These are phyloP conservation scores for Apodemia duryi DNA, from an alignment of 2,888 invertebrate genomes.

Conservation along the genomic window DNA sequence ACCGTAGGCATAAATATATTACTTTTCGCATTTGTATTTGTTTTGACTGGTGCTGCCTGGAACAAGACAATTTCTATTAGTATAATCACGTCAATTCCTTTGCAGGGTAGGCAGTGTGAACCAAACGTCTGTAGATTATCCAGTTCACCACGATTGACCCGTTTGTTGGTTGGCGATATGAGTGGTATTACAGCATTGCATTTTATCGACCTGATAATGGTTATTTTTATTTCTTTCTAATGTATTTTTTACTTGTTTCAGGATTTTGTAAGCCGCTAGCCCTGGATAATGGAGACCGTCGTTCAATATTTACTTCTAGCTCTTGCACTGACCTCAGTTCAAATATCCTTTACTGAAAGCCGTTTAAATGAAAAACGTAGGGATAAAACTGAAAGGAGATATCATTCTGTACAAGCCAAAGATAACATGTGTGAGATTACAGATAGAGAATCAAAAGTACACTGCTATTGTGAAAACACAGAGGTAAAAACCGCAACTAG, in stretches of 20 bases:
- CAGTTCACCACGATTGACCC: no score
- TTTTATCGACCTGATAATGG: no score
- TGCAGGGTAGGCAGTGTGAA: no score
- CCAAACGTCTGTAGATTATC: no score
- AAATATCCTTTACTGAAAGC: conserved; percentile 75
- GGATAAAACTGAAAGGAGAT: conserved; percentile 70
- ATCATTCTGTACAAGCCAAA: conserved; percentile 57
- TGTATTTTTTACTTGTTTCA: conserved; percentile 57
- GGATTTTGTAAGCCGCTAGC: conserved; percentile 47
- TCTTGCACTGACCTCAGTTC: conserved; percentile 72
- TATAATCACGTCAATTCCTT: no score
- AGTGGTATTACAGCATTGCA: no score
- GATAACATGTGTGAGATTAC: conserved; percentile 81
- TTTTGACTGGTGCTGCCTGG: no score
- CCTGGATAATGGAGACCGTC: conserved; percentile 64
- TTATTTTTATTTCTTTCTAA: conserved; percentile 22
- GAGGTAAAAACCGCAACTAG: conserved; percentile 80
- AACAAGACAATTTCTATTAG: no score
- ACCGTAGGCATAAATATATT: no score
- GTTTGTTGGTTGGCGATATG: no score
- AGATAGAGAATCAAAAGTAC: conserved; percentile 77
- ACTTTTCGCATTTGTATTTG: no score
- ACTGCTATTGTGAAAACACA: conserved; percentile 83
- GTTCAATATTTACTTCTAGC: conserved; percentile 74
- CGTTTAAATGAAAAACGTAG: conserved; percentile 76